These are phyloP conservation scores for Charina bottae DNA, from an alignment of 2,113 vertebrate genomes.

Conservation along the genomic window DNA sequence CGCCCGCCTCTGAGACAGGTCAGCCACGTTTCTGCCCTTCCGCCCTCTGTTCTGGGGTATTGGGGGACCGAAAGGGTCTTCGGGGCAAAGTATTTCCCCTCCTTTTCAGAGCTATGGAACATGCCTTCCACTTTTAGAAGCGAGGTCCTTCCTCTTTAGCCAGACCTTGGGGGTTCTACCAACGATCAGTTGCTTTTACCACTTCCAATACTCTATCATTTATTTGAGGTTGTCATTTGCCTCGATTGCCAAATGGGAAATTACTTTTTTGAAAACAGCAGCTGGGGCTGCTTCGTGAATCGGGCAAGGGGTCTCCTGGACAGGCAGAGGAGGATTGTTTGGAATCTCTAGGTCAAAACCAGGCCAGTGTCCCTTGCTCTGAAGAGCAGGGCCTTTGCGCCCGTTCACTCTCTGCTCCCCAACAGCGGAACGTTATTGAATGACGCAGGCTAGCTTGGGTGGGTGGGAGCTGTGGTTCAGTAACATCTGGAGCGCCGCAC, in stretches of 20 bases:
- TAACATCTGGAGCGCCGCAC: neutral
- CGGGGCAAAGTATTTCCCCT: too few species aligned
- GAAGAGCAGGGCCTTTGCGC: neutral
- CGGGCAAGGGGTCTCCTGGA: too few species aligned
- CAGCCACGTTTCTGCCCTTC: neutral
- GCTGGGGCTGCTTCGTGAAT: neutral
- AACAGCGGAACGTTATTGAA: neutral
- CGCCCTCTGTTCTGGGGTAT: too few species aligned
- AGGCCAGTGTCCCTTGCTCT: neutral
- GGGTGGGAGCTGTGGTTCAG: neutral
- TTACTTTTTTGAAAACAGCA: too few species aligned
- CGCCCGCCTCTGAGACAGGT: constrained; percentile 93
- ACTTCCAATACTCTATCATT: neutral
- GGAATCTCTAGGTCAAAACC: too few species aligned
- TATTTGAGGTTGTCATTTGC: neutral
- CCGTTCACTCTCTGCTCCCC: too few species aligned
- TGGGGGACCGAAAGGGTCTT: neutral
- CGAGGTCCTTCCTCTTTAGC: neutral
- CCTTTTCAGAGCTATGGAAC: too few species aligned
- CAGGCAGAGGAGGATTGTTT: too few species aligned
- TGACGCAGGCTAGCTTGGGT: neutral
- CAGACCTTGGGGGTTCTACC: neutral
- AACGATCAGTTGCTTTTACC: neutral
- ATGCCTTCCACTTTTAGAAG: too few species aligned
- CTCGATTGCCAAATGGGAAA: neutral